Evolutionary conservation across 2,888 invertebrate genomes (phyloP).

Genomic region (Lacanobia oleracea): DNA sequence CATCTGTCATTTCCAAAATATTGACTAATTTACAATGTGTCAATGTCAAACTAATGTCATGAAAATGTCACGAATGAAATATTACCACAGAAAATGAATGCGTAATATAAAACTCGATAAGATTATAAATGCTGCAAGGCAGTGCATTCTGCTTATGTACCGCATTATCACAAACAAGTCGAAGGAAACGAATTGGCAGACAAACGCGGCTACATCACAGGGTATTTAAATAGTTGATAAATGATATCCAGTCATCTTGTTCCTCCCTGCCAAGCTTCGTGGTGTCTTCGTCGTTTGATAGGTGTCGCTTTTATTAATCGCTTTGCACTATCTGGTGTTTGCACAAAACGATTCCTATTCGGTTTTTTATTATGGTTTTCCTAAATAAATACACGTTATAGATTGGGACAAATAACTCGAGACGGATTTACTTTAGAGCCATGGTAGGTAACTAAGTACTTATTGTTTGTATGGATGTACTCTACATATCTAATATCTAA

Average conservation of each 20-base stretch:
- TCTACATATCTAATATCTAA: no score
- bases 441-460: no score
- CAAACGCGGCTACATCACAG: background rate
- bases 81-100: background rate
- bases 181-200: background rate
- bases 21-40: conserved; percentile 2
- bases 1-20: conserved; percentile 23
- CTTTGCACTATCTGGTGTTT: background rate
- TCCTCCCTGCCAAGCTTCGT: conserved; percentile 1
- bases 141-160: background rate
- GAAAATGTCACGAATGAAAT: background rate
- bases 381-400: no score
- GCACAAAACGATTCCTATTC: no score
- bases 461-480: no score
- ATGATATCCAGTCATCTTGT: background rate
- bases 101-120: background rate
- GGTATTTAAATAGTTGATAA: background rate
- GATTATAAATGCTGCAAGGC: no score
- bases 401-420: no score
- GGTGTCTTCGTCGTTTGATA: background rate
- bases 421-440: no score
- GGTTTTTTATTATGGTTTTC: no score
- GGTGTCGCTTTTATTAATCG: conserved; percentile 25
- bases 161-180: background rate
- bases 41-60: conserved; percentile 1